These are phyloP conservation scores for Trichopria drosophilae DNA, from an alignment of 2,888 invertebrate genomes.

Conservation along the genomic window DNA sequence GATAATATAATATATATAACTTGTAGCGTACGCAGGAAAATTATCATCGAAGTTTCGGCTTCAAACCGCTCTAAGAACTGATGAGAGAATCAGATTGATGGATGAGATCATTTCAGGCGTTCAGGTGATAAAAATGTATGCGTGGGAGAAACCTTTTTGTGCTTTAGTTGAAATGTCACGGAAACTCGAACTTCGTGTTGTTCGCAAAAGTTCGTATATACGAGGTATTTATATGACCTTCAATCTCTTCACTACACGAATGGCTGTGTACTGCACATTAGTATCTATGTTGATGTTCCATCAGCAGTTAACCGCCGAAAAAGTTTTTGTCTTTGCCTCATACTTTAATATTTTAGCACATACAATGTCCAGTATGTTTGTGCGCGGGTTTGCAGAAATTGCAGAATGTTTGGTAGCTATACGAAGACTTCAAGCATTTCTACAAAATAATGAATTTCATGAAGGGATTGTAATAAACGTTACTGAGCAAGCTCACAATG, in stretches of 20 bases:
- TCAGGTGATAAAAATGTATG: constrained; percentile 78
- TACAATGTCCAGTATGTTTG: constrained; percentile 65
- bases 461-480: constrained; percentile 32
- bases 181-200: constrained; percentile 61
- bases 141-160: constrained; percentile 75
- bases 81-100: constrained; percentile 76
- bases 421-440: constrained; percentile 56
- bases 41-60: constrained; percentile 58
- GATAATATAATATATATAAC: too few species aligned
- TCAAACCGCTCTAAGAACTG: constrained; percentile 66
- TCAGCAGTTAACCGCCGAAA: constrained; percentile 71
- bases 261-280: constrained; percentile 76
- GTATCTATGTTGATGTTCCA: constrained; percentile 70
- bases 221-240: constrained; percentile 73
- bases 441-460: constrained; percentile 56
- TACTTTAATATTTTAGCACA: constrained; percentile 63
- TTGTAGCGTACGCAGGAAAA: constrained; percentile 55
- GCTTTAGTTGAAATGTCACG: constrained; percentile 65
- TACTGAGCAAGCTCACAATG: too few species aligned
- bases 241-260: constrained; percentile 79
- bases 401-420: constrained; percentile 63
- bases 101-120: constrained; percentile 77
- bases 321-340: constrained; percentile 64
- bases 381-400: constrained; percentile 62
- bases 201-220: constrained; percentile 67